phyloP scores from a whole-genome alignment of 2,888 invertebrate genomes.

The Bombyx huttoni region DNA sequence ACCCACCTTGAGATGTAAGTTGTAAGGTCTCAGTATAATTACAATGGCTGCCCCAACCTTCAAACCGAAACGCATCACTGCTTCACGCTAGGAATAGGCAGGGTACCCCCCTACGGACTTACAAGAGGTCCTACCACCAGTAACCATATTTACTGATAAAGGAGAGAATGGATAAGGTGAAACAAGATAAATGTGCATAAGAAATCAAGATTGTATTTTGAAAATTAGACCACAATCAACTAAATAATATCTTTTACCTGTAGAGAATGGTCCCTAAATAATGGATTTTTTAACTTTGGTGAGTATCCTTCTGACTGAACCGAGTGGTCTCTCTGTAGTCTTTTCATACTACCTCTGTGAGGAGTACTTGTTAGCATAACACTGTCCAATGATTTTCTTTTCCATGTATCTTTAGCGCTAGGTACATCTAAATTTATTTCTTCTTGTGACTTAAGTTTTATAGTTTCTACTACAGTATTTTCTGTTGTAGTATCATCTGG shows the following conservation, averaged over 20 bases:
- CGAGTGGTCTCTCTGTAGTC: slow-evolving; percentile 56
- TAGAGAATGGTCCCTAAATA: slow-evolving; percentile 61
- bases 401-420: slow-evolving; percentile 38
- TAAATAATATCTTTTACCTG: slow-evolving; percentile 33
- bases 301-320: slow-evolving; percentile 60
- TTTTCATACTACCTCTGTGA: slow-evolving; percentile 31
- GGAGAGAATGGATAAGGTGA: too few relatives aligned
- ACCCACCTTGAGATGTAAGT: too few relatives aligned
- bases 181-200: too few relatives aligned
- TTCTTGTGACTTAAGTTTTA: slow-evolving; percentile 18
- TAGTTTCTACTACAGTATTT: slow-evolving; percentile 43
- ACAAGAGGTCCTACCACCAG: too few relatives aligned
- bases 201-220: too few relatives aligned
- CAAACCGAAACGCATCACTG: too few relatives aligned
- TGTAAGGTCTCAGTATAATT: too few relatives aligned
- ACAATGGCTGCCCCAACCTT: too few relatives aligned
- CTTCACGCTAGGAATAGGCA: too few relatives aligned
- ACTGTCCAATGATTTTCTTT: slow-evolving; percentile 53
- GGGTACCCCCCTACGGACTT: too few relatives aligned
- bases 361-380: slow-evolving; percentile 37
- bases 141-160: too few relatives aligned
- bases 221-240: too few relatives aligned
- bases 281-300: slow-evolving; percentile 55
- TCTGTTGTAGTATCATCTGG: slow-evolving; percentile 45
- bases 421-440: slow-evolving; percentile 50